Base-by-base conservation (phyloP, 2,113 vertebrate genomes). In the Lanius collurio region DNA sequence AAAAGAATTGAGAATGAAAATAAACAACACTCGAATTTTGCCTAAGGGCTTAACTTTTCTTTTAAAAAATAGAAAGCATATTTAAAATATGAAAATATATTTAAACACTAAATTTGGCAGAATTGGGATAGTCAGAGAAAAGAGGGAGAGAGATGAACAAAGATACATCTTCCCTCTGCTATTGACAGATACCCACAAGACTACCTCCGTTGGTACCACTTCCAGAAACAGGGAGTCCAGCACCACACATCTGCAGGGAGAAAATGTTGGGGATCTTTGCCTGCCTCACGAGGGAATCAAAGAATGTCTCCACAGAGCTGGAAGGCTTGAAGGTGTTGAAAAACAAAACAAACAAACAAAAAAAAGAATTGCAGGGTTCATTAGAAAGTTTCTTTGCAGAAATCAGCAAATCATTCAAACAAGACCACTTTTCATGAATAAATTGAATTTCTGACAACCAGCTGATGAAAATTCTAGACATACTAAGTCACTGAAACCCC, bases 211-310 rank as follows among this genome's bases (percentile, higher is more conserved):
- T 91, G 98, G 97, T 96, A 98, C 95, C 97, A 44, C 96, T 60
- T 89, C 95, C 97, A 90, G 98, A 97, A 65, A 98, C 97, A 13
- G 98, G 98, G 87, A 99, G 76, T 70, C 99, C 98, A 33, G 98
- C 98, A 12, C 99, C 99, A 15, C 99, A 99, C 99, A 99, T 99
- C 98, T 99, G 99, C 95, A 99, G 98, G 92, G 99, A 99, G 97
- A 99, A 99, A 41, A 99, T 56, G 80, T 99, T 94, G 21, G 99
- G 98, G 67, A 99, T 99, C 63, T 97, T 97, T 6, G 98, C 98
- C 96, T 99, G 98, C 13, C 86, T 94, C 96, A 99, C 99, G 27
- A 99, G 87, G 13, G 99, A 99, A 92, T 99, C 98, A 79, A 99
- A 99, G 98, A 99, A 99, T 0, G 99, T 99, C 96, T 99, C 98